Evolutionary conservation across 2,797 vertebrate genomes (phyloP).

Genomic region (Xenopus petersii): DNA sequence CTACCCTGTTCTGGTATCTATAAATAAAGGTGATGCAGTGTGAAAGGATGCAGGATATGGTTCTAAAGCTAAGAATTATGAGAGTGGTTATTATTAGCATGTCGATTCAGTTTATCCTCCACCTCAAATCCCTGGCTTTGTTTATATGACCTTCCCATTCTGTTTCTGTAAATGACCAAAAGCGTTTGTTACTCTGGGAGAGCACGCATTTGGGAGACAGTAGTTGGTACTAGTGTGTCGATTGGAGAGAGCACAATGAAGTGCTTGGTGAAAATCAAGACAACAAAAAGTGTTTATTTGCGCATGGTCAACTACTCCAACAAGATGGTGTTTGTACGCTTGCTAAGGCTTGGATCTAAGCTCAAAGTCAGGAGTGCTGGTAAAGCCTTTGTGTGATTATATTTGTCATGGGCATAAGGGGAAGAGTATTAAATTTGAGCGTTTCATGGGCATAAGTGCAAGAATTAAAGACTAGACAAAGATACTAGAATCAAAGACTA

Average conservation of each 20-base stretch:
- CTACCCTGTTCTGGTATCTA: slow-evolving; percentile 1
- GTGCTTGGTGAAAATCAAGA: slow-evolving; percentile 92
- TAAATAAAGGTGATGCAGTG: slow-evolving; percentile 11
- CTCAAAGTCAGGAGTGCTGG: slow-evolving; percentile 72
- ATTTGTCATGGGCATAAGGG: not conserved
- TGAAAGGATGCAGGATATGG: slow-evolving; percentile 19
- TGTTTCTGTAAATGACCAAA: slow-evolving; percentile 51
- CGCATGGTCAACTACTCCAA: slow-evolving; percentile 89
- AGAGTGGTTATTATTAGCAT: slow-evolving; percentile 35
- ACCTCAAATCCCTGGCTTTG: slow-evolving; percentile 69
- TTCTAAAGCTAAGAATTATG: slow-evolving; percentile 24
- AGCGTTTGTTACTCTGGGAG: slow-evolving; percentile 47
- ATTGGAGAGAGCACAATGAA: slow-evolving; percentile 72
- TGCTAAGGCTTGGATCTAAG: slow-evolving; percentile 80
- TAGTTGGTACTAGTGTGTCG: slow-evolving; percentile 41
- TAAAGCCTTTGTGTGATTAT: slow-evolving; percentile 53
- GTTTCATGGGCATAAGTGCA: too few species aligned
- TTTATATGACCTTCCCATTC: slow-evolving; percentile 55
- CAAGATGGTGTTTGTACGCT: slow-evolving; percentile 82
- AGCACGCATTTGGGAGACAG: slow-evolving; percentile 16
- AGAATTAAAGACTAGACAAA: too few species aligned
- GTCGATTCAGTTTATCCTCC: slow-evolving; percentile 67
- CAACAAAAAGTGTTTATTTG: slow-evolving; percentile 81
- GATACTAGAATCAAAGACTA: too few species aligned
- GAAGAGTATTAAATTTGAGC: too few species aligned